These are phyloP conservation scores for Maniola jurtina DNA, from an alignment of 1,140 invertebrate genomes.

Conservation along the genomic window DNA sequence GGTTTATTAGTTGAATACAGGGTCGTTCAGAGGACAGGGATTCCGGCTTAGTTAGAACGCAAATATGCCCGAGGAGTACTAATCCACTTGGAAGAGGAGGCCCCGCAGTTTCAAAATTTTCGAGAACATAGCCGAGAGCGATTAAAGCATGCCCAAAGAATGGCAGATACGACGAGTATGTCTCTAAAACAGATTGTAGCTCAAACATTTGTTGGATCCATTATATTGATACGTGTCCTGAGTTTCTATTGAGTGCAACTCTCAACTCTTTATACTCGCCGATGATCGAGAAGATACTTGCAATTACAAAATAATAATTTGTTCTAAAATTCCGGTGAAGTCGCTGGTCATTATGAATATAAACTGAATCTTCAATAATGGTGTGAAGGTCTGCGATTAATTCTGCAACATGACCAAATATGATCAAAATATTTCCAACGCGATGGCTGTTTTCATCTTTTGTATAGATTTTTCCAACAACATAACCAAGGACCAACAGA, in stretches of 20 bases:
- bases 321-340: constrained; percentile 26
- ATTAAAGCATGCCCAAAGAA: constrained; percentile 60
- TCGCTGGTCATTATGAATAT: constrained; percentile 28
- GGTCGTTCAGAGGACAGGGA: constrained; percentile 43
- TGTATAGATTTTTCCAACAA: constrained; percentile 31
- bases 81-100: constrained; percentile 54
- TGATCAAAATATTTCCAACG: constrained; percentile 36
- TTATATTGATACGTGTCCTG: constrained; percentile 12
- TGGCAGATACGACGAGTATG: constrained; percentile 49
- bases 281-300: constrained; percentile 44
- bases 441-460: constrained; percentile 19
- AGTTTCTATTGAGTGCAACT: constrained; percentile 25
- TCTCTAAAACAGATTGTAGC: constrained; percentile 33
- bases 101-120: constrained; percentile 48
- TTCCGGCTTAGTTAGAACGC: constrained; percentile 50
- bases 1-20: constrained; percentile 47
- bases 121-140: constrained; percentile 58
- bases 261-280: constrained; percentile 49
- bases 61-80: constrained; percentile 58
- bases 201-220: constrained; percentile 41
- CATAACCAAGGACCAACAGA: constrained; percentile 38
- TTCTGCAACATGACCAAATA: constrained; percentile 40
- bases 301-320: constrained; percentile 40
- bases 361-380: constrained; percentile 30
- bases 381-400: constrained; percentile 35